Base-by-base conservation (phyloP, 2,113 vertebrate genomes). In the Burhinus bistriatus region DNA sequence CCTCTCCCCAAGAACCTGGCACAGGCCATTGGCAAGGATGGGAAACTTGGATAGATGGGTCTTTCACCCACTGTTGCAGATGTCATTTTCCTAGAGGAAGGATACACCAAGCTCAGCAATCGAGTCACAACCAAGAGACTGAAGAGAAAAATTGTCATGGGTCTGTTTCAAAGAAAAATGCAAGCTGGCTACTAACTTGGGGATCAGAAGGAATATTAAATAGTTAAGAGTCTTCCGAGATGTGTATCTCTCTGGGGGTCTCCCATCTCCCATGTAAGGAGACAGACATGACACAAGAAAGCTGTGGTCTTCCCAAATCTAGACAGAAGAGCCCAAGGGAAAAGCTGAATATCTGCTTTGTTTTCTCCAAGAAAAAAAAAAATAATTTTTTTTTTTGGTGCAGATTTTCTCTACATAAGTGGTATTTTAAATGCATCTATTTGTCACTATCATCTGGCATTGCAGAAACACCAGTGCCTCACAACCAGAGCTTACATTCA, bases 1-100 rank as follows among this genome's bases (percentile, higher is more conserved):
- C 45, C 7, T 58, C 26, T 84, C 36, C 40, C 58, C 30, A 57
- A 58, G 40, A 16, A 54, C 23, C 36, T 26, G 42, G n/a, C 38
- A 68, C 1, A 0, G 12, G 66, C 32, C 19, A 23, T 19, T 32
- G 19, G 9, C 2, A 1, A 11, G 22, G 26, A 47, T 5, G 4
- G 55, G 22, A 61, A 83, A 45, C 6, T 55, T 3, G 1, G 11
- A 12, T 11, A 15, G 54, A 9, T 2, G 12, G 22, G 21, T n/a
- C 36, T 78, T 66, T 73, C 59, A 52, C 19, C 34, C n/a, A 12
- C 12, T 2, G 0, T 1, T 66, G 25, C 15, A 70, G 32, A 34
- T 38, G 7, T 20, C 62, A 26, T 26, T 87, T 52, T 81, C 49
- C 34, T 66, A 52, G 16, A 36, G 49, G 79, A 79, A 17, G 51